Base-by-base conservation (phyloP, 2,797 vertebrate genomes). In the Pampus argenteus region DNA sequence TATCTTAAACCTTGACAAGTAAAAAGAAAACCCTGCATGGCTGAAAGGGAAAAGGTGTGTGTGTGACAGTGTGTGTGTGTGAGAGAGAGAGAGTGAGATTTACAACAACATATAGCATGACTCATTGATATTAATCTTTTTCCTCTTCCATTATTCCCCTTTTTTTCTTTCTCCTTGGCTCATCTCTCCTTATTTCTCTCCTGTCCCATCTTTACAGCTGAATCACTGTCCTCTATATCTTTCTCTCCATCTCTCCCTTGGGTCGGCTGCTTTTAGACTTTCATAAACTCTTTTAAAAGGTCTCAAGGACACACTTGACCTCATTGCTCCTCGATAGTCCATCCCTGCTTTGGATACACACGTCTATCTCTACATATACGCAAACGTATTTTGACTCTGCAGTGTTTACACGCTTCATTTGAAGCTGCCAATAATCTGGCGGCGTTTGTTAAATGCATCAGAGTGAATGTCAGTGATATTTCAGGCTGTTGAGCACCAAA, bases 251-350 rank as follows among this genome's bases (percentile, higher is more conserved):
- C 68, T 29, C 25, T 76, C 71, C 74, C 56, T 36, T 20, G 62
- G 49, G 64, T 66, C 2, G 6, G 11, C 26, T 68, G 54, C 57
- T 70, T 70, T 77, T 66, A 71, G 67, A 45, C 65, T 44, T 65
- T 66, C 52, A 50, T 80, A 80, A 87, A 87, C 66, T 82, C 66
- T 82, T 80, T 71, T 76, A 88, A 86, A 84, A 75, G 63, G 26
- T 57, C 63, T 82, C 59, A 63, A 71, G 78, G 68, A n/a, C 23
- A 55, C 79, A 77, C 80, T 89, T 78, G 85, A 85, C 81, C 83
- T 65, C 60, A 0, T 52, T 54, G 70, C 64, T 69, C 65, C 63
- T 28, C 44, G 34, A 59, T 59, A 20, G 25, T 56, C n/a, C 18
- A 22, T 56, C 11, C 15, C 54, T 61, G n/a, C n/a, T 59, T 38